Base-by-base conservation (phyloP, 2,888 invertebrate species). In the Stramonita haemastoma region DNA sequence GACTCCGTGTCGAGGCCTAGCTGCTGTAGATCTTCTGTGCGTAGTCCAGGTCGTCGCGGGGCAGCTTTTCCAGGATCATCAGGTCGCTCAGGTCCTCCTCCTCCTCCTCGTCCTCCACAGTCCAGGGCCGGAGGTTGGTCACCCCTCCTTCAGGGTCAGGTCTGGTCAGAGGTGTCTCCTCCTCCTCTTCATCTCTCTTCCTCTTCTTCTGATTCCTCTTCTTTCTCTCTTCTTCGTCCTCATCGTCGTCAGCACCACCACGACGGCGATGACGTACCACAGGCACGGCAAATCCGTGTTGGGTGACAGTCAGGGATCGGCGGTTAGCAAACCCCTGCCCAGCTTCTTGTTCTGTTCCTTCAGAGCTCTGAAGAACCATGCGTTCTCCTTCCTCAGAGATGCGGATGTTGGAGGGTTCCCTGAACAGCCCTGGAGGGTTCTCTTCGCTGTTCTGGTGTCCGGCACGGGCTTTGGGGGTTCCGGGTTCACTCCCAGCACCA, bases 371-470 rank as follows among this genome's bases (percentile, higher is more conserved):
- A 26, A 79, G 29, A 8, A 66, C 86, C 32, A 87, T 79, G 32
- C 46, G 79, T 29, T 79, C 87, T 0, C 81, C 87, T 29, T 81
- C 87, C 57, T 81, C 57, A 2, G 87, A 87, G 17, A 87, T 32
- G 34, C 81, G 57, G 22, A 87, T 15, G 26, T 34, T 17, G 70
- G 86, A 66, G 17, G 86, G 86, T 17, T 86, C 86, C 26, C 86
- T 60, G 86, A 86, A 86, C 60, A 86, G 66, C 15, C 46, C 56
- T 2, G 11, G 6, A 6, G 86, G 34, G 11, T n/a, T 17, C 13
- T 83, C 83, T 13, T n/a, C 57, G 2, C 57, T 29, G 17, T 2
- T 15, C 17, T 8, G 57, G 13, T 17, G 36, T 17, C 84, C 11
- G 13, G n/a, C 17, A 11, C 57, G 19, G 56, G 29, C 57, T 19